These are phyloP conservation scores for Aphyosemion australe DNA, from an alignment of 2,113 vertebrate species.

Conservation along the genomic window DNA sequence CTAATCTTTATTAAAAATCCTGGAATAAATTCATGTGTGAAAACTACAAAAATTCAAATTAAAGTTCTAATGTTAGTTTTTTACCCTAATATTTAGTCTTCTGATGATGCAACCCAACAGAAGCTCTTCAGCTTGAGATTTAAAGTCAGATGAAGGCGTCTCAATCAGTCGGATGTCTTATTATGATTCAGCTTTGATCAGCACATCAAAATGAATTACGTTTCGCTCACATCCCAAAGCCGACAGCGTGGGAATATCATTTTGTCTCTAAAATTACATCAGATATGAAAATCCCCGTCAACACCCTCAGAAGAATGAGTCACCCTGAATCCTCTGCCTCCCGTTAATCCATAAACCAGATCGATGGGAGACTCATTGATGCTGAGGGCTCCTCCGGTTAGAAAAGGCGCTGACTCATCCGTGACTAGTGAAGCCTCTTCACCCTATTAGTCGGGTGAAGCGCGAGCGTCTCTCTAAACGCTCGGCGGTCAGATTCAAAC, in stretches of 20 bases:
- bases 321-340: conserved; percentile 10
- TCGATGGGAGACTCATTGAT: conserved; percentile 43
- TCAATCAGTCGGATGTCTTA: neutral
- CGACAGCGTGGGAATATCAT: neutral
- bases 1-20: neutral
- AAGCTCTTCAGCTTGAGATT: neutral
- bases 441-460: conserved; percentile 60
- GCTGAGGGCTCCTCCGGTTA: conserved; percentile 40
- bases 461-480: conserved; percentile 34
- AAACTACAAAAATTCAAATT: neutral
- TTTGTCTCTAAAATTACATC: conserved; percentile 11
- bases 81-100: neutral
- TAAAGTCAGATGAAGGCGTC: neutral
- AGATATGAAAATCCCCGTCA: conserved; percentile 18
- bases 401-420: conserved; percentile 57
- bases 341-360: conserved; percentile 44
- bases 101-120: neutral
- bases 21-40: neutral
- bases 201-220: neutral
- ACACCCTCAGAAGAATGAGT: neutral
- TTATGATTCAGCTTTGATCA: neutral
- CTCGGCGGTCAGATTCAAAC: conserved; percentile 47
- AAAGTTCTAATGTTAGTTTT: neutral
- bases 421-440: conserved; percentile 28
- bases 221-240: neutral